Conservation (phyloP, 2,888 invertebrate genomes). For the Campopleginae sp. region DNA sequence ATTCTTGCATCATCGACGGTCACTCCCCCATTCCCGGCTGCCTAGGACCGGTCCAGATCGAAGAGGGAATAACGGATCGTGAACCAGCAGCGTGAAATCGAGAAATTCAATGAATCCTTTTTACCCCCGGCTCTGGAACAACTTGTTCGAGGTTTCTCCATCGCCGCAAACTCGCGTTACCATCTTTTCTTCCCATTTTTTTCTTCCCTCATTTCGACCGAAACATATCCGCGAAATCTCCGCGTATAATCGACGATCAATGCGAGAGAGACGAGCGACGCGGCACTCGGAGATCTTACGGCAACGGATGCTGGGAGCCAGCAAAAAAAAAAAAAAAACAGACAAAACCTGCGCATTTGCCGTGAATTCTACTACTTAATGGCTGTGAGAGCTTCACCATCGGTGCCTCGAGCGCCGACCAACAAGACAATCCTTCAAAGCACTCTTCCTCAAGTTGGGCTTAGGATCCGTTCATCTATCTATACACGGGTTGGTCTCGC, state of each 20-base stretch:
- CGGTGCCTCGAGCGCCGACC: constrained; percentile 55
- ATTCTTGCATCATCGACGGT: constrained; percentile 61
- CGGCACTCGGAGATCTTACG: not conserved
- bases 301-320: not conserved
- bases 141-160: constrained; percentile 50
- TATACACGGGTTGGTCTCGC: constrained; percentile 68
- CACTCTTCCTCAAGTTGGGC: constrained; percentile 66
- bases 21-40: constrained; percentile 49
- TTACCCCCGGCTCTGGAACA: constrained; percentile 8
- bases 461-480: constrained; percentile 69
- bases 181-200: constrained; percentile 46
- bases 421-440: constrained; percentile 45
- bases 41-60: not conserved
- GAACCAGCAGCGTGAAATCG: constrained; percentile 66
- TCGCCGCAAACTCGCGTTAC: constrained; percentile 36
- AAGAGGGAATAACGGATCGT: constrained; percentile 45
- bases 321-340: constrained; percentile 10
- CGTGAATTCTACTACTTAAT: constrained; percentile 61
- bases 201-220: constrained; percentile 47
- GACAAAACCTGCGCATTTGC: constrained; percentile 49
- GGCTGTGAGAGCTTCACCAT: constrained; percentile 27
- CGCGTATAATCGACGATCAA: constrained; percentile 73
- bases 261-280: constrained; percentile 53
- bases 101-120: constrained; percentile 59
- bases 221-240: constrained; percentile 66